A percentile compares a stretch with the other conserved stretches of the same genome.
phyloP scores from a whole-genome alignment of 2,113 vertebrate genomes.

The Hippoglossus stenolepis region DNA sequence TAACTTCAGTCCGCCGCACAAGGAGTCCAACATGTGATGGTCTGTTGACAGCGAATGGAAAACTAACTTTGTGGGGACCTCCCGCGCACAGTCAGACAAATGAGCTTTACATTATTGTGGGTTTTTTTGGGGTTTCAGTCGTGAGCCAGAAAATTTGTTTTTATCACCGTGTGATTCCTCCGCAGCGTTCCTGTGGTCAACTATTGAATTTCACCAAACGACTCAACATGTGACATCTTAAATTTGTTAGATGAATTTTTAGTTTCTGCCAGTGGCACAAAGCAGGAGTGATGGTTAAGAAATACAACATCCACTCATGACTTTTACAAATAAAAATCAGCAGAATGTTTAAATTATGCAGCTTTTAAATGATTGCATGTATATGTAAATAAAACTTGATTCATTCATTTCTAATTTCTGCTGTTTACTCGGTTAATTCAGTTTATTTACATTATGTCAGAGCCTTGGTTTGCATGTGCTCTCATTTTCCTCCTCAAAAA shows the following conservation, averaged over 20 bases:
- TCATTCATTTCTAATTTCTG: neutral
- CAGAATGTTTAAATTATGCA: neutral
- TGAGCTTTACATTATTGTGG: slow-evolving; percentile 60
- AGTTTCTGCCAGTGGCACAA: neutral
- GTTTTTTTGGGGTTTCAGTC: slow-evolving; percentile 27
- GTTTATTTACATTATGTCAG: slow-evolving; percentile 21
- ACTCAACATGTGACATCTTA: neutral
- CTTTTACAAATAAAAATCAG: neutral
- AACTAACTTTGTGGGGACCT: slow-evolving; percentile 19
- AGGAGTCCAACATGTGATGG: slow-evolving; percentile 65
- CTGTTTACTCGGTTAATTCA: neutral
- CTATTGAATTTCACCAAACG: neutral
- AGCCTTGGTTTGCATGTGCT: neutral
- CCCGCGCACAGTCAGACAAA: slow-evolving; percentile 35
- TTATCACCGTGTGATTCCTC: slow-evolving; percentile 34
- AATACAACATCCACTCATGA: neutral
- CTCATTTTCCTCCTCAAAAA: slow-evolving; percentile 22
- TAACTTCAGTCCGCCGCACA: slow-evolving; percentile 19
- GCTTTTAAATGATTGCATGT: neutral
- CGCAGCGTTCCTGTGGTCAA: slow-evolving; percentile 19
- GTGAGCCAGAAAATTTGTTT: slow-evolving; percentile 47
- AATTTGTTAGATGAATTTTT: neutral
- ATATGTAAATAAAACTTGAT: neutral
- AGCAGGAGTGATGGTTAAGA: neutral
- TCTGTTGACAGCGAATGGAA: slow-evolving; percentile 52